Base-by-base conservation (phyloP, 1,140 invertebrate genomes). In the Tenebrio molitor region DNA sequence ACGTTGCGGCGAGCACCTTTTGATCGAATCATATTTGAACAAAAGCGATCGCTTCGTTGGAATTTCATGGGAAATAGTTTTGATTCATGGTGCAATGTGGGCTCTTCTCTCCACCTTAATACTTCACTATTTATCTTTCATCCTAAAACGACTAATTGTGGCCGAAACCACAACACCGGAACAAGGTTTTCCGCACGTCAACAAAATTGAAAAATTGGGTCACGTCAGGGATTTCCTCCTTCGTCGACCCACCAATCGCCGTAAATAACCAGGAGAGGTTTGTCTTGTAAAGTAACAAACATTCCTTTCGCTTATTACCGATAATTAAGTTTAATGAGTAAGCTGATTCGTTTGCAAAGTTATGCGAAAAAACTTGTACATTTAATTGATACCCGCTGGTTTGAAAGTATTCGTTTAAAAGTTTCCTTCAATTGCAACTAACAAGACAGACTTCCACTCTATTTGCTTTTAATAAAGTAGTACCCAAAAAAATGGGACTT, bases 51-150 rank as follows among this genome's bases (percentile, higher is more conserved):
- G 50, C 50, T 29, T 25, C 10, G 50, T 25, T 34, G 50, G 50
- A 29, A 58, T 58, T 58, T 58, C 50, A 29, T 58, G 50, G 50
- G 50, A 58, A 58, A 58, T 29, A 29, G 23, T 25, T 29, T 58
- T 58, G 50, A 53, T 58, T 50, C 17, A 19, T 50, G 44, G 7
- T 23, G 44, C 15, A 50, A 21, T 17, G 19, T 50, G 7, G 2
- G n/a, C 8, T 44, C 42, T 16, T 16, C 42, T 16, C 14, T 16
- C 12, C 2, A 17, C 36, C 7, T 41, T 41, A 14, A 41, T 15
- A 44, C 14, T 44, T 14, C 42, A 15, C 42, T 17, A 44, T 44
- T 44, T 44, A 4, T 44, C 12, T 4, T 44, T 44, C 23, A 29
- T 15, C 50, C 36, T 8, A 29, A 29, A 29, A 29, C 25, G 25